Base-by-base conservation (phyloP, 2,888 invertebrate species). In the Thumatha senex region DNA sequence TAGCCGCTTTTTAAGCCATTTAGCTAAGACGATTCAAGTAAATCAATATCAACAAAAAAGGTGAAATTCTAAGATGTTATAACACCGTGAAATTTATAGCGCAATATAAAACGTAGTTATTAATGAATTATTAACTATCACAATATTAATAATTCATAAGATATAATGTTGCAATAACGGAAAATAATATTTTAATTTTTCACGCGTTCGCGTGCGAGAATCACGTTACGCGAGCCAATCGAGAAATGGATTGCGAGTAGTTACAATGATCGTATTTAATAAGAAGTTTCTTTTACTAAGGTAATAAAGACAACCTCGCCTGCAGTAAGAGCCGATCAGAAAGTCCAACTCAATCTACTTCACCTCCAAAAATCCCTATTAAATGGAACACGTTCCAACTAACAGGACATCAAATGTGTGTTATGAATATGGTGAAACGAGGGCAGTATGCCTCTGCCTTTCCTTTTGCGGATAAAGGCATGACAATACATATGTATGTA, bases 141-240 rank as follows among this genome's bases (percentile, higher is more conserved):
- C 46, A 61, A 51, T 67, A 70, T 70, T 63, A 70, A 70, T 70
- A 70, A 70, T 70, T 70, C 69, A 70, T 70, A 50, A 40, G 54
- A 54, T 57, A 68, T 59, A 62, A 62, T 59, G 64, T 65, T 56
- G 58, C 40, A 56, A 48, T 59, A 57, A 67, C 57, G 58, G 66
- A 58, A 69, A 65, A 58, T 18, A 58, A 65, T 67, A 54, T 39
- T 59, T 56, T 15, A 9, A 15, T 46, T 41, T 54, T 46, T 9
- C 12, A 13, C 24, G 18, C 42, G 15, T 14, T 42, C 33, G n/a
- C 18, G 7, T 24, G 33, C 39, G 29, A 44, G 40, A 18, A 44
- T 48, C 48, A 36, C 34, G 2, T 24, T 24, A 34, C 45, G n/a
- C n/a, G 35, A 7, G 24, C 9, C 24, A 44, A 35, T 10, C 11